phyloP scores from a whole-genome alignment of 2,888 invertebrate species.

The Dolichomitus sp. region DNA sequence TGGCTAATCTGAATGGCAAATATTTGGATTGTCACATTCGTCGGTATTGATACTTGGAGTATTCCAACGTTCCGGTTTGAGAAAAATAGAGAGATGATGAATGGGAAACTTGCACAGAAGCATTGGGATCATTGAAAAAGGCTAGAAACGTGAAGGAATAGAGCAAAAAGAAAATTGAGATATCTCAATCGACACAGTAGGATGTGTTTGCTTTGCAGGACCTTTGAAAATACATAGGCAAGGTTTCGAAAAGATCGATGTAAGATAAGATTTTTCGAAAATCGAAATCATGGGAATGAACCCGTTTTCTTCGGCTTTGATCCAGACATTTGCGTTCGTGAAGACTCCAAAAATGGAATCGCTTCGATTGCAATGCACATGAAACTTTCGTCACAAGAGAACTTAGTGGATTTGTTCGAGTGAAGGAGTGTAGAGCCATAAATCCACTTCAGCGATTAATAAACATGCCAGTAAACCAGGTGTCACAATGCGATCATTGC shows the following conservation, averaged over 20 bases:
- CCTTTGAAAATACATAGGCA: slow-evolving; percentile 65
- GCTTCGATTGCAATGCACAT: not conserved
- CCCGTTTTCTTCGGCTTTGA: not conserved
- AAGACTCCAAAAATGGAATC: not conserved
- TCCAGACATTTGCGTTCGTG: not conserved
- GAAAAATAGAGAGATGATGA: slow-evolving; percentile 62
- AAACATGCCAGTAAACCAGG: slow-evolving; percentile 44
- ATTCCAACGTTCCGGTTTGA: slow-evolving; percentile 60
- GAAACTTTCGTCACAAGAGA: not conserved
- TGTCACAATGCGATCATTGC: slow-evolving; percentile 78
- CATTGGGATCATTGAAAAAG: slow-evolving; percentile 60
- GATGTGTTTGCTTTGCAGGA: slow-evolving; percentile 71
- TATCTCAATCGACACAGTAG: slow-evolving; percentile 56
- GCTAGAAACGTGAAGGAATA: slow-evolving; percentile 46
- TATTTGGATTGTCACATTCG: slow-evolving; percentile 85
- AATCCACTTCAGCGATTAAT: slow-evolving; percentile 47
- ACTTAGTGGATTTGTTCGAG: not conserved
- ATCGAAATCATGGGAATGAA: slow-evolving; percentile 44
- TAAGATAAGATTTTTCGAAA: slow-evolving; percentile 27
- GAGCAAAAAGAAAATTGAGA: slow-evolving; percentile 22
- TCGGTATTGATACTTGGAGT: slow-evolving; percentile 83
- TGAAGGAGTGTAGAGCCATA: slow-evolving; percentile 31
- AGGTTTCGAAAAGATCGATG: slow-evolving; percentile 66
- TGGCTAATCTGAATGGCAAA: slow-evolving; percentile 84
- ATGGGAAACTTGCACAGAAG: slow-evolving; percentile 36